Evolutionary conservation across 2,888 invertebrate species (phyloP).

Genomic region (Eristalis tenax): DNA sequence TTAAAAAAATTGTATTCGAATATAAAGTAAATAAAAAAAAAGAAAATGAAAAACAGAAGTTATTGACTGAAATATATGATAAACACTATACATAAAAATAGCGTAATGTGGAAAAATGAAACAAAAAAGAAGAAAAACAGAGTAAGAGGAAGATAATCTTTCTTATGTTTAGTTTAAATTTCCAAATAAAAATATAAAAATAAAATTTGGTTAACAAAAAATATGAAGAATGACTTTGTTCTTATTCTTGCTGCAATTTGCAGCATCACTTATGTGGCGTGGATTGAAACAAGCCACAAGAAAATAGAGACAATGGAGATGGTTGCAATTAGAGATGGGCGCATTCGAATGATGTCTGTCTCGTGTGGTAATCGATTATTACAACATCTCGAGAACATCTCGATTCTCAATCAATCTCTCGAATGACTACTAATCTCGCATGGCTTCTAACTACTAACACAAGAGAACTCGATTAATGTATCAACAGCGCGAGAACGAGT

Average conservation of each 20-base stretch:
- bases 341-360: too few relatives aligned
- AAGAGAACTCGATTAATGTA: too few relatives aligned
- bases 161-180: constrained; percentile 63
- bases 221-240: constrained; percentile 42
- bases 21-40: constrained; percentile 40
- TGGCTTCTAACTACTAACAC: too few relatives aligned
- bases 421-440: too few relatives aligned
- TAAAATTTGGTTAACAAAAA: constrained; percentile 65
- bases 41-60: constrained; percentile 25
- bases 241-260: not conserved
- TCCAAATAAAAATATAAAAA: constrained; percentile 62
- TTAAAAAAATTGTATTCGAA: constrained; percentile 59
- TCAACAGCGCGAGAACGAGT: too few relatives aligned
- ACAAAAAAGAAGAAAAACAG: constrained; percentile 24
- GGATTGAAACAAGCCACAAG: too few relatives aligned
- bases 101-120: constrained; percentile 51
- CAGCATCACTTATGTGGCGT: too few relatives aligned
- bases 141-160: constrained; percentile 48
- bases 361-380: too few relatives aligned
- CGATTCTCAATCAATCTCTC: too few relatives aligned
- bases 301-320: too few relatives aligned
- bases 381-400: too few relatives aligned
- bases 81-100: constrained; percentile 64
- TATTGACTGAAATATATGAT: constrained; percentile 68
- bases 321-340: too few relatives aligned